phyloP scores from a whole-genome alignment of 92 coral and sea anemone species.

The Nematostella vectensis region DNA sequence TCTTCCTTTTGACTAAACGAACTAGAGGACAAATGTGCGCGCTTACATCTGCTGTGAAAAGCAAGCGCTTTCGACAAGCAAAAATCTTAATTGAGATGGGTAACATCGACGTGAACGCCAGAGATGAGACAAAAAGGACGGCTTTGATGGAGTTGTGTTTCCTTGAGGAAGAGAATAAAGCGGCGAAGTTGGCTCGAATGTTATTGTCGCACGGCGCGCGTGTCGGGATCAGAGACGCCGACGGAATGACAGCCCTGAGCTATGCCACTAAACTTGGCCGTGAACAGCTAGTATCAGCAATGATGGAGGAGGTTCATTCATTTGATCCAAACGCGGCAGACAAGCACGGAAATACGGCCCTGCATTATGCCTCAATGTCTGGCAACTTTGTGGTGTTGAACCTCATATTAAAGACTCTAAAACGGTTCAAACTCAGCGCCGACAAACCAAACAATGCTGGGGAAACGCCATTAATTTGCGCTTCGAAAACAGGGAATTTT shows the following conservation, averaged over 20 bases:
- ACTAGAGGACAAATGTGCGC: slow-evolving; percentile 40
- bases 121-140: slow-evolving; percentile 42
- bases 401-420: slow-evolving; percentile 40
- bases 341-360: slow-evolving; percentile 67
- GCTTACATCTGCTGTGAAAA: slow-evolving; percentile 51
- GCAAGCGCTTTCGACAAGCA: slow-evolving; percentile 56
- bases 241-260: slow-evolving; percentile 64
- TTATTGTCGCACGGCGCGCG: slow-evolving; percentile 61
- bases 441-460: slow-evolving; percentile 57
- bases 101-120: slow-evolving; percentile 52
- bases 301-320: slow-evolving; percentile 54
- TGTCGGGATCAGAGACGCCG: slow-evolving; percentile 46
- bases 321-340: slow-evolving; percentile 68
- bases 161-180: slow-evolving; percentile 65
- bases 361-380: slow-evolving; percentile 65
- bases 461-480: slow-evolving; percentile 76
- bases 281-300: slow-evolving; percentile 66
- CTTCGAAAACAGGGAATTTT: slow-evolving; percentile 60
- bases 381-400: slow-evolving; percentile 71
- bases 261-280: slow-evolving; percentile 64
- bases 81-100: slow-evolving; percentile 64
- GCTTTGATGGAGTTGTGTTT: slow-evolving; percentile 73
- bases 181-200: slow-evolving; percentile 56
- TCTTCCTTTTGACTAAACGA: neutral
- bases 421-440: slow-evolving; percentile 57